Base-by-base conservation (phyloP, 2,113 vertebrate species). In the Neolamprologus modestus region DNA sequence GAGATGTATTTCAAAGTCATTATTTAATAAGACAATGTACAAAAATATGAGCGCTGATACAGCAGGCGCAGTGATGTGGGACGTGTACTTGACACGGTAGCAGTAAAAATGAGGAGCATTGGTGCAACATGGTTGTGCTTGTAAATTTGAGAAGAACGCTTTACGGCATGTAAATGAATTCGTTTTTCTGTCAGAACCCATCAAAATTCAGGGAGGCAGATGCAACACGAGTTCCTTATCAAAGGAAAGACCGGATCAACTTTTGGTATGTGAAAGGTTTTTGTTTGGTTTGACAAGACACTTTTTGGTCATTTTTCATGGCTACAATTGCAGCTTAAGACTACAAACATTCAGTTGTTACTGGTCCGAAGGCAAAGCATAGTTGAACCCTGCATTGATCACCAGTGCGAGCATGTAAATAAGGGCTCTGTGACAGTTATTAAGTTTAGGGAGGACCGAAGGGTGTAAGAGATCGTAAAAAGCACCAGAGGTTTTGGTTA, bases 11-110 rank as follows among this genome's bases (percentile, higher is more conserved):
- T 95, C 88, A 93, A 94, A 95, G 88, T 94, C 92, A 92, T 95
- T 86, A 87, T 96, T 96, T 95, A 95, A 93, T 96, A 94, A 96
- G 94, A 96, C 94, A 95, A 95, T 93, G 92, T 96, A 96, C 95
- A 97, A 96, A 96, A 96, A 94, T 92, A 93, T 86, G 89, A 88
- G 89, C 87, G 83, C 94, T 92, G 92, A 87, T 91, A 93, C 88
- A 93, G 87, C 87, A 91, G 85, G 88, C 53, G 24, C 68, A 89
- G 92, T 87, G 12, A 83, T 80, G 80, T 89, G 68, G 86, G 50
- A 81, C 7, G 66, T 88, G 83, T 86, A 71, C 31, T 14, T 21
- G 50, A 82, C 24, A 82, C n/a, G 9, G 19, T 78, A 37, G 61
- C 80, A 35, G 81, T 55, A 81, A 63, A 31, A 87, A 24, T 45